Percentiles rank a stretch among this genome's conserved stretches.
These are phyloP conservation scores for Antheraea mylitta DNA, from an alignment of 1,140 invertebrate species.

Conservation along the genomic window DNA sequence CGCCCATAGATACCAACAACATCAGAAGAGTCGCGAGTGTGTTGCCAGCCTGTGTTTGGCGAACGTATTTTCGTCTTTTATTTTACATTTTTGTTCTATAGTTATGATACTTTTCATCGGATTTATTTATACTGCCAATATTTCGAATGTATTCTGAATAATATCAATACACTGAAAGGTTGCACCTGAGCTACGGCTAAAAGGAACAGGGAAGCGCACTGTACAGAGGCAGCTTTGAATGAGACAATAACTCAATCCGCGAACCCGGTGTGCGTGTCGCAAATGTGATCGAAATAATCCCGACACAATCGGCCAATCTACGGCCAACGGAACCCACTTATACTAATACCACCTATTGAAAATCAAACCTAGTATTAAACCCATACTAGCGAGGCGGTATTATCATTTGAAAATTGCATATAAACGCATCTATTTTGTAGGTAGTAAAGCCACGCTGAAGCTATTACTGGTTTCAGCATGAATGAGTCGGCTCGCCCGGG, in stretches of 20 bases:
- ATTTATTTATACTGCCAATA: too few species aligned
- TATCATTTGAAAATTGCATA: slow-evolving; percentile 29
- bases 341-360: slow-evolving; percentile 53
- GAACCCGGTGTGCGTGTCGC: slow-evolving; percentile 25
- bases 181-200: background rate
- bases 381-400: slow-evolving; percentile 30
- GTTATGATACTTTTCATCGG: too few species aligned
- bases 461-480: too few species aligned
- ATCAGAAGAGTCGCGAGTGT: too few species aligned
- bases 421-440: background rate
- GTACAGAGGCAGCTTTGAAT: slow-evolving; percentile 20
- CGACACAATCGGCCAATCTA: slow-evolving; percentile 44
- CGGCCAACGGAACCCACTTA: slow-evolving; percentile 36
- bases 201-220: background rate
- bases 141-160: too few species aligned
- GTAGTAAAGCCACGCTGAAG: too few species aligned
- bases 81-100: too few species aligned
- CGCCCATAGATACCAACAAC: too few species aligned
- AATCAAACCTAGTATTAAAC: slow-evolving; percentile 26
- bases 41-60: too few species aligned
- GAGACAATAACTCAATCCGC: slow-evolving; percentile 57
- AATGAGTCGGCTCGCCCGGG: too few species aligned
- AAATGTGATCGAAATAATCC: slow-evolving; percentile 43
- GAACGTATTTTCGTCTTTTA: too few species aligned
- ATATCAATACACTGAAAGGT: too few species aligned